phyloP scores from a whole-genome alignment of 2,797 vertebrate genomes.

The Peromyscus attwateri region DNA sequence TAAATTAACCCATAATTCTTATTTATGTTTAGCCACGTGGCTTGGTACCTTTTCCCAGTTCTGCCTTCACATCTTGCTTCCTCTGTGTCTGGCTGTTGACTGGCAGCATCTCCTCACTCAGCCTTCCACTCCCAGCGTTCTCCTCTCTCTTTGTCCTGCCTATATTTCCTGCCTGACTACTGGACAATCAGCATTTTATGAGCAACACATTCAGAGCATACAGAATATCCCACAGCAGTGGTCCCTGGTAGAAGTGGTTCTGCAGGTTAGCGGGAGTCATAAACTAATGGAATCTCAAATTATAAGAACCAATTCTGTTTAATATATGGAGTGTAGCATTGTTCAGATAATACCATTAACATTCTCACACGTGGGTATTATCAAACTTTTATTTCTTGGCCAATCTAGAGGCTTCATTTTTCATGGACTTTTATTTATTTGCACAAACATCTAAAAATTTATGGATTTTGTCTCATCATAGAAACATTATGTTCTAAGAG shows the following conservation, averaged over 20 bases:
- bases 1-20: too few relatives aligned
- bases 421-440: neutral
- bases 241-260: neutral
- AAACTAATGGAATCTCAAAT: slow-evolving; percentile 3
- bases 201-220: too few relatives aligned
- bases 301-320: neutral
- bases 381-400: slow-evolving; percentile 47
- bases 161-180: too few relatives aligned
- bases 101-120: too few relatives aligned
- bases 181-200: too few relatives aligned
- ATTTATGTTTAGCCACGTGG: too few relatives aligned
- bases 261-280: neutral
- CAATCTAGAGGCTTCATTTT: slow-evolving; percentile 18
- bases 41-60: too few relatives aligned
- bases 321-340: slow-evolving; percentile 48
- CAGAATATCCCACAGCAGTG: too few relatives aligned
- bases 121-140: too few relatives aligned
- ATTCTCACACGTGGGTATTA: neutral
- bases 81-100: too few relatives aligned
- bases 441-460: slow-evolving; percentile 31
- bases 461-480: slow-evolving; percentile 19
- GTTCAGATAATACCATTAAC: neutral
- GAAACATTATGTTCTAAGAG: slow-evolving; percentile 20
- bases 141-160: too few relatives aligned
- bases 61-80: too few relatives aligned